phyloP scores from a whole-genome alignment of 1,140 invertebrate species.

The Drosophila melanica region DNA sequence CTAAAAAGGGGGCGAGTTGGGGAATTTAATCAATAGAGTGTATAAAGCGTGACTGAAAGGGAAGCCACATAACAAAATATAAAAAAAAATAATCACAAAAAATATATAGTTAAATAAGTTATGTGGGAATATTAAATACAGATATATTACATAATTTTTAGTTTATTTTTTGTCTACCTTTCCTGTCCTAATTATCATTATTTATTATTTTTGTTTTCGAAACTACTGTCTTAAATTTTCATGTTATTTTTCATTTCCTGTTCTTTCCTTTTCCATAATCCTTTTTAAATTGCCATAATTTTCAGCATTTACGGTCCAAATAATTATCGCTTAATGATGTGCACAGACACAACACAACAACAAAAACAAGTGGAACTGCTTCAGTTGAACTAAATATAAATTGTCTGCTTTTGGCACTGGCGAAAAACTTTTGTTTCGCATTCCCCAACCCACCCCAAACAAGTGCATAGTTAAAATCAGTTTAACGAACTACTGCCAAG shows the following conservation, averaged over 20 bases:
- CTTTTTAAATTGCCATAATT: constrained; percentile 37
- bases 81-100: no score
- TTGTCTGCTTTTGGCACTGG: constrained; percentile 59
- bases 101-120: no score
- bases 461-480: constrained; percentile 16
- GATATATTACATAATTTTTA: no score
- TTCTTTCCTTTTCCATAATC: background rate
- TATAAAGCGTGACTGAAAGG: constrained; percentile 15
- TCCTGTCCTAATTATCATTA: background rate
- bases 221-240: background rate
- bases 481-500: constrained; percentile 44
- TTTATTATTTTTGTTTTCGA: background rate
- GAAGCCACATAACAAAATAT: background rate
- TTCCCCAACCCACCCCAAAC: no score
- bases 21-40: constrained; percentile 1
- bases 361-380: constrained; percentile 15
- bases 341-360: constrained; percentile 41
- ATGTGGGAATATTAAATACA: no score
- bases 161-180: no score
- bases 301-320: constrained; percentile 41
- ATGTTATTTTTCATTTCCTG: background rate
- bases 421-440: constrained; percentile 26
- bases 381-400: constrained; percentile 52
- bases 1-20: constrained; percentile 4
- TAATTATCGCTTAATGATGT: constrained; percentile 81